phyloP scores from a whole-genome alignment of 2,888 invertebrate genomes.

The Octonoba sinensis region DNA sequence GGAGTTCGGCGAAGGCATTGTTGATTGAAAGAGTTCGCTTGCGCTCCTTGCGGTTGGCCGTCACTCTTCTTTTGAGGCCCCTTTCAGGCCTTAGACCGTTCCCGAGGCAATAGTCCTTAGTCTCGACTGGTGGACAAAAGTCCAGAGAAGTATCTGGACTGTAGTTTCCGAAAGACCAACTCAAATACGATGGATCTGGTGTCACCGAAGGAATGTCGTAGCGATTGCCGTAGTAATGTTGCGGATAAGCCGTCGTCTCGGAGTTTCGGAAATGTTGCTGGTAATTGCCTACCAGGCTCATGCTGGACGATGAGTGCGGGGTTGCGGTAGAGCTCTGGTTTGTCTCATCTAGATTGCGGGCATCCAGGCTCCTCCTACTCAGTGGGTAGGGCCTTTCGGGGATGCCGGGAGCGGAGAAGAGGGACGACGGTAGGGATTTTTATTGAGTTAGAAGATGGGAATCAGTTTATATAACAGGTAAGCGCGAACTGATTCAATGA shows the following conservation, averaged over 20 bases:
- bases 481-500: too few species aligned
- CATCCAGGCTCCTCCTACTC: constrained; percentile 20
- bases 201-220: constrained; percentile 24
- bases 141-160: constrained; percentile 25
- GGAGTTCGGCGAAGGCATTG: constrained; percentile 90
- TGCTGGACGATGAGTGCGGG: constrained; percentile 41
- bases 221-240: constrained; percentile 50
- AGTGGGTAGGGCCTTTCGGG: neutral
- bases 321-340: constrained; percentile 42
- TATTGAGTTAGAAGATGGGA: constrained; percentile 20
- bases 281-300: constrained; percentile 64
- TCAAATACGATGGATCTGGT: constrained; percentile 16
- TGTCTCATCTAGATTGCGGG: constrained; percentile 32
- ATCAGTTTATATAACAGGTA: too few species aligned
- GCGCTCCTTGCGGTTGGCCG: constrained; percentile 95
- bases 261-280: constrained; percentile 48
- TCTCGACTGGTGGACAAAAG: neutral
- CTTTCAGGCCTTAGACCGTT: constrained; percentile 68
- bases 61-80: constrained; percentile 84
- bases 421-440: constrained; percentile 10
- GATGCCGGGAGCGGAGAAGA: constrained; percentile 6
- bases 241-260: constrained; percentile 37
- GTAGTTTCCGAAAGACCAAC: constrained; percentile 33
- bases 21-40: constrained; percentile 93
- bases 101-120: constrained; percentile 16